phyloP scores from a whole-genome alignment of 2,888 invertebrate genomes.

The Synergus laeviventris region DNA sequence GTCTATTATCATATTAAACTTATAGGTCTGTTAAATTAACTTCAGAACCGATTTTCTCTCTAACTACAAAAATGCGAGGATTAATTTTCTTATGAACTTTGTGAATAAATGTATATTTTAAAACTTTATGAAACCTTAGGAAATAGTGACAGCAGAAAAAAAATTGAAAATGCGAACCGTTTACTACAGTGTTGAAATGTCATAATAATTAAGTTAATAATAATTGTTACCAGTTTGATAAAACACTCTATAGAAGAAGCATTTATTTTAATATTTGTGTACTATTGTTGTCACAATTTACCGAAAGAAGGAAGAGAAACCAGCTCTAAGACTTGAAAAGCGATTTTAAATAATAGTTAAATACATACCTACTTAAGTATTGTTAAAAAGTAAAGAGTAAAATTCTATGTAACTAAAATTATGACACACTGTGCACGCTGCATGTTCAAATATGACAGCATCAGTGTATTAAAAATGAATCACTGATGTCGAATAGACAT shows the following conservation, averaged over 20 bases:
- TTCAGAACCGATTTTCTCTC: background rate
- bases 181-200: too few relatives aligned
- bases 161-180: too few relatives aligned
- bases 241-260: too few relatives aligned
- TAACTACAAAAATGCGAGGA: background rate
- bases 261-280: too few relatives aligned
- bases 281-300: too few relatives aligned
- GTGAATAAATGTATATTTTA: background rate
- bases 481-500: background rate
- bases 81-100: background rate
- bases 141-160: too few relatives aligned
- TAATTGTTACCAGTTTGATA: too few relatives aligned
- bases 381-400: background rate
- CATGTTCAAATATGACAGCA: conserved; percentile 60
- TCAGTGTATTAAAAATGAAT: conserved; percentile 51
- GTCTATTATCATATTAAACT: background rate
- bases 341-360: background rate
- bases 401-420: conserved; percentile 45
- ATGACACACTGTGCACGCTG: conserved; percentile 55
- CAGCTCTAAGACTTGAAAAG: background rate
- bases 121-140: too few relatives aligned
- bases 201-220: too few relatives aligned
- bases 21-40: background rate
- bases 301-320: background rate
- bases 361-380: background rate